Base-by-base conservation (phyloP, 2,888 invertebrate species). In the Temnothorax unifasciatus region DNA sequence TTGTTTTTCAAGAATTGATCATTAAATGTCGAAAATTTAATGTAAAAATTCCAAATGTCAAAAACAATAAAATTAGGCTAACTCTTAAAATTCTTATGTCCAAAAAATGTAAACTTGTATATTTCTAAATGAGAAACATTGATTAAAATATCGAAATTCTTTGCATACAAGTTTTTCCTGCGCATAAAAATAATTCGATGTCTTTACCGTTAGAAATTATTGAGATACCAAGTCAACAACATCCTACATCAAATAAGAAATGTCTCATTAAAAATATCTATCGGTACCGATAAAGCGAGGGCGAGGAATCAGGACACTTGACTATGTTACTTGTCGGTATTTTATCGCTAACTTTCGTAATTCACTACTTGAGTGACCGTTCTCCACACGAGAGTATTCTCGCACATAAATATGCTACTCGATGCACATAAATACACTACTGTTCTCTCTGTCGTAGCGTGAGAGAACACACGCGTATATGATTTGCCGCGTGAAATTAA, bases 321-420 rank as follows among this genome's bases (percentile, higher is more conserved):
- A 69, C 57, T 34, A 15, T 38, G n/a, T 44, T 68, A 18, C 54
- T 41, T 57, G 68, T n/a, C 41, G 79, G 74, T 83, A 59, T 34
- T 63, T 82, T 61, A 86, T 86, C 83, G 79, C 66, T 73, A 81
- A 82, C 81, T 84, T 66, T 66, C 50, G 79, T 89, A 89, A 89
- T 87, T 89, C 86, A 68, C 61, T 77, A 74, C 85, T 85, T 79
- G 82, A 87, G 79, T 89, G 89, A 89, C 84, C 86, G 84, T 86
- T 79, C 88, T 89, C 82, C 83, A 87, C 84, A 77, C 85, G 63
- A 86, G 85, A 87, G 85, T 77, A 84, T 88, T 89, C 89, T 87
- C 90, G n/a, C n/a, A 38, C 38, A 73, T 73, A 73, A 73, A 73
- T 71, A 71, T 15, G 63, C 50, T 63, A 83, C 85, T 85, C 21